Percentiles rank a stretch among this genome's conserved stretches.
Evolutionary conservation across 1,140 invertebrate species (phyloP).

Genomic region (Asbolus verrucosus): DNA sequence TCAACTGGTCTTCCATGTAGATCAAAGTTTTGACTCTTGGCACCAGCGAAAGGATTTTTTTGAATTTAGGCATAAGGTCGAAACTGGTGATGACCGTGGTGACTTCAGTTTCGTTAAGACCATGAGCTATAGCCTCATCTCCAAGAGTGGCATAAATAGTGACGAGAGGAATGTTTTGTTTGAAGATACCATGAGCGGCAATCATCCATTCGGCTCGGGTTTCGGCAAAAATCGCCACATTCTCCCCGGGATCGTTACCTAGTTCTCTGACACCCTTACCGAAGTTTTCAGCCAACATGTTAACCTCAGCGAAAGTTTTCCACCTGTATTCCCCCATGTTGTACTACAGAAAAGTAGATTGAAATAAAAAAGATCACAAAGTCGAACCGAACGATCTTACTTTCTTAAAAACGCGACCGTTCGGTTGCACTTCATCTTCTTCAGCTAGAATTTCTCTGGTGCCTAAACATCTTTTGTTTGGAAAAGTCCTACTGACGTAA

Average conservation of each 20-base stretch:
- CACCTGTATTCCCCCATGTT: constrained; percentile 95
- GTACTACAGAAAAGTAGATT: constrained; percentile 74
- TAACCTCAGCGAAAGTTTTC: constrained; percentile 87
- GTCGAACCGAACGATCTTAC: constrained; percentile 62
- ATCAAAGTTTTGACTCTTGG: constrained; percentile 83
- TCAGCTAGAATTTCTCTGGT: constrained; percentile 91
- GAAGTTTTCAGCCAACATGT: constrained; percentile 79
- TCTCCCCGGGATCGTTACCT: constrained; percentile 69
- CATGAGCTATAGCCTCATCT: constrained; percentile 95
- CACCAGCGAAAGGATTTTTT: constrained; percentile 77
- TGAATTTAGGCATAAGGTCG: constrained; percentile 91
- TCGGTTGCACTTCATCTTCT: constrained; percentile 93
- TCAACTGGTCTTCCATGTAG: constrained; percentile 90
- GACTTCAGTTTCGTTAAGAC: constrained; percentile 96
- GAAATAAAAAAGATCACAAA: constrained; percentile 19
- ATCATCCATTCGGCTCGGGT: constrained; percentile 98
- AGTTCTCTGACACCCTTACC: constrained; percentile 80
- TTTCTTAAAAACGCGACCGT: constrained; percentile 97
- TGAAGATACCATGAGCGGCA: constrained; percentile 93
- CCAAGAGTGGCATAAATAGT: constrained; percentile 98
- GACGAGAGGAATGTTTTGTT: constrained; percentile 92
- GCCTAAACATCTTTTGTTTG: constrained; percentile 84
- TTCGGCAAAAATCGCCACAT: constrained; percentile 95
- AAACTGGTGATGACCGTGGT: constrained; percentile 89
- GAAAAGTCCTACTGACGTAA: constrained; percentile 80